Evolutionary conservation across 2,797 vertebrate genomes (phyloP).

Genomic region (Sarcoramphus papa): DNA sequence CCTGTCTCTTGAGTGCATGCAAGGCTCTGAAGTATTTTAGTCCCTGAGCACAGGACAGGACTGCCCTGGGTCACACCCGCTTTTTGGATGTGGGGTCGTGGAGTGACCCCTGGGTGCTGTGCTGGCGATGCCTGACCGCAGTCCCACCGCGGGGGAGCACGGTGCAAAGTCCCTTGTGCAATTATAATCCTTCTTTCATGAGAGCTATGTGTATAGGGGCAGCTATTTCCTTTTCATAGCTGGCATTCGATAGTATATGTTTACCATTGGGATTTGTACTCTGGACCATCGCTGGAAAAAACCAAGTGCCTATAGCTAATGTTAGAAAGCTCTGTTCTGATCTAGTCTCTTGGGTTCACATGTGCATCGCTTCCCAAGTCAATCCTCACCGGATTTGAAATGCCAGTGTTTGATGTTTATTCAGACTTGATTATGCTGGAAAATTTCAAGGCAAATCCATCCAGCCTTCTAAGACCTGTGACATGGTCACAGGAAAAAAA

Average conservation of each 20-base stretch:
- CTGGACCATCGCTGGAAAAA: background rate
- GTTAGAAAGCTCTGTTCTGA: background rate
- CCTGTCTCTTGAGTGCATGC: too few species aligned
- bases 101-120: background rate
- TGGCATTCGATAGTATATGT: background rate
- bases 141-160: rapidly evolving
- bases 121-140: rapidly evolving
- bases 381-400: background rate
- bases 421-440: background rate
- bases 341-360: background rate
- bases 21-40: background rate
- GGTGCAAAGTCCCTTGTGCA: background rate
- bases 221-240: background rate
- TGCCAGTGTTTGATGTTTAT: background rate
- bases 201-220: rapidly evolving
- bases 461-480: background rate
- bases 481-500: background rate
- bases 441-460: background rate
- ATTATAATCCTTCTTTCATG: background rate
- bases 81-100: background rate
- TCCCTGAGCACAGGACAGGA: too few species aligned
- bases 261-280: background rate
- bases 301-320: background rate
- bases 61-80: rapidly evolving
- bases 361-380: background rate